Evolutionary conservation across 2,113 vertebrate species (phyloP), one percentile per base, ranked within the genome.

Genomic region (Dicrurus megarhynchus): DNA sequence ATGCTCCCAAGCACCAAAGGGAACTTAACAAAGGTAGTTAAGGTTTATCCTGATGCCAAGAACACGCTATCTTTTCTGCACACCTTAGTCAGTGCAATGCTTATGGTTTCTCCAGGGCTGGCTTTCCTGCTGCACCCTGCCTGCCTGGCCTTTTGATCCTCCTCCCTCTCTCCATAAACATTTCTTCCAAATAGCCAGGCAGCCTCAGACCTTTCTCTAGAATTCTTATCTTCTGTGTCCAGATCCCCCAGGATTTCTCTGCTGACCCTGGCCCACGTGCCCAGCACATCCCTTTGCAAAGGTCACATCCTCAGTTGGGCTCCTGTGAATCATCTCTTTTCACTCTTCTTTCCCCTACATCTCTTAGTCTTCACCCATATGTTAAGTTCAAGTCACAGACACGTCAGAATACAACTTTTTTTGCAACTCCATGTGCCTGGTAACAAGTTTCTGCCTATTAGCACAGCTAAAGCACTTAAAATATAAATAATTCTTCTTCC

Each of bases 401-500:
- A 64, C 0, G 4, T 78, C 52, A 81, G 78, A 57, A 87, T 26
- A 81, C 75, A 91, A 90, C 68, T 84, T 94, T 74, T 91, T 89
- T 90, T 94, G 80, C 73, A 32, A 79, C 73, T 75, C 90, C 59
- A 16, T 81, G 83, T 64, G 80, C 69, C 76, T 81, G 86, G 84
- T 75, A 95, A 96, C 86, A 88, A 90, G 90, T 81, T 70, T 87
- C 85, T 93, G 59, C 71, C 83, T 90, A 94, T 90, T 93, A 96
- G 88, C 79, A 81, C 68, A 57, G 76, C 83, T 88, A 90, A 92
- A 89, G 88, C 64, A 84, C 41, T 96, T 93, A 56, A 78, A 85
- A 78, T 68, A 96, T 88, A 96, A 95, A 96, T 95, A 92, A 95
- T 92, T 94, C 69, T 91, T 83, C 90, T 84, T 71, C 57, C 86